Evolutionary conservation across 2,113 vertebrate species (phyloP).

Genomic region (Nansenia antarctica): DNA sequence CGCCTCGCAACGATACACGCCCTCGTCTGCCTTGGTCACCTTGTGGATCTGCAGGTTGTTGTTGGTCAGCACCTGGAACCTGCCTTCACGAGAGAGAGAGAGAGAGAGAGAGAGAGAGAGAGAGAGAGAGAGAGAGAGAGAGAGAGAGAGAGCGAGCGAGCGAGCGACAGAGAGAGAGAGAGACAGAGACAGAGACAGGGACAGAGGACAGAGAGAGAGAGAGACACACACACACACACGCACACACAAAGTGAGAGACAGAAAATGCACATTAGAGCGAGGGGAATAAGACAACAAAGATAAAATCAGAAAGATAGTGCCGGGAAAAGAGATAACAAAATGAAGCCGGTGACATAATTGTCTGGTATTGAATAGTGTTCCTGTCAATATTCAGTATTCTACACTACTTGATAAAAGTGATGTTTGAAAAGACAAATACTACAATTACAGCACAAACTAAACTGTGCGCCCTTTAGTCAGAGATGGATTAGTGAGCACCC

Average conservation of each 20-base stretch:
- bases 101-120: background rate
- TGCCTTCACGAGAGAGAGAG: conserved; percentile 73
- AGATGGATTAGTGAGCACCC: conserved; percentile 38
- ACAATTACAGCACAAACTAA: conserved; percentile 44
- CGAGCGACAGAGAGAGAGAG: conserved; percentile 6
- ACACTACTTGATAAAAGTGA: conserved; percentile 49
- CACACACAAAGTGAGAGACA: background rate
- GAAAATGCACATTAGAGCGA: conserved; percentile 2
- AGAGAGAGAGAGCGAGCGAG: background rate
- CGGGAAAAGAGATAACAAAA: background rate
- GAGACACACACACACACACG: conserved; percentile 29
- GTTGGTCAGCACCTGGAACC: conserved; percentile 87
- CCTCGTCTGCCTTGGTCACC: conserved; percentile 95
- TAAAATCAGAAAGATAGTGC: background rate
- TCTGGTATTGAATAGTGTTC: conserved; percentile 28
- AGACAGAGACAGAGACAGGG: conserved; percentile 20
- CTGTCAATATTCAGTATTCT: conserved; percentile 51
- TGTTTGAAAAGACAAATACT: conserved; percentile 55
- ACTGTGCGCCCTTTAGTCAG: conserved; percentile 12
- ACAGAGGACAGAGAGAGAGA: background rate
- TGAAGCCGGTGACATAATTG: conserved; percentile 26
- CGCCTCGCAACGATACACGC: conserved; percentile 95
- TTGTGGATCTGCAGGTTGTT: conserved; percentile 94
- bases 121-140: no score
- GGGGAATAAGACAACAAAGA: background rate